Conservation (phyloP, 2,888 invertebrate species). For the Acanthosepion pharaonis region DNA sequence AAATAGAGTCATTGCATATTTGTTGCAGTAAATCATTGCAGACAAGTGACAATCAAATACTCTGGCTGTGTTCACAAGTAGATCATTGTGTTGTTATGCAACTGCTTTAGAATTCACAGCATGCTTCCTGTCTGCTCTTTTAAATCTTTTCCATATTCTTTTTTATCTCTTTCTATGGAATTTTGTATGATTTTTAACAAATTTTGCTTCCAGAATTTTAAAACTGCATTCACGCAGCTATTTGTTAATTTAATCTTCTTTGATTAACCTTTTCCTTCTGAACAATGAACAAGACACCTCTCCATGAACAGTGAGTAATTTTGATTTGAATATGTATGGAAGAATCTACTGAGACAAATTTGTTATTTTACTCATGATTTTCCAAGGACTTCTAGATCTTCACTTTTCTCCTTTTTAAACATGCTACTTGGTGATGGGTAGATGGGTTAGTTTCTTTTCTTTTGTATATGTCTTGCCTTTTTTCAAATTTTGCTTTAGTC, state of each 20-base stretch:
- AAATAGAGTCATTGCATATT: too few species aligned
- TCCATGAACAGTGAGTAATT: slow-evolving; percentile 33
- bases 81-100: not conserved
- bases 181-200: not conserved
- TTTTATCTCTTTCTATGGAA: not conserved
- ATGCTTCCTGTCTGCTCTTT: not conserved
- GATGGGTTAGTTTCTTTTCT: slow-evolving; percentile 23
- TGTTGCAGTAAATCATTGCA: not conserved
- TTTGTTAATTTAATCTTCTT: not conserved
- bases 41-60: not conserved
- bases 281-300: not conserved
- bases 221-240: not conserved
- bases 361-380: slow-evolving; percentile 15
- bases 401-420: slow-evolving; percentile 25
- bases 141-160: not conserved
- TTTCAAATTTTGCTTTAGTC: not conserved
- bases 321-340: slow-evolving; percentile 33
- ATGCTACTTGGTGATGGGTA: slow-evolving; percentile 33
- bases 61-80: not conserved
- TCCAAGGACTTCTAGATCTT: slow-evolving; percentile 6
- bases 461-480: slow-evolving; percentile 15
- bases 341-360: slow-evolving; percentile 8
- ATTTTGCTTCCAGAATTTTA: not conserved
- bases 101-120: slow-evolving; percentile 4
- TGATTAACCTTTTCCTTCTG: slow-evolving; percentile 33